Base-by-base conservation (phyloP, 2,888 invertebrate species). In the Lissonota sp. region DNA sequence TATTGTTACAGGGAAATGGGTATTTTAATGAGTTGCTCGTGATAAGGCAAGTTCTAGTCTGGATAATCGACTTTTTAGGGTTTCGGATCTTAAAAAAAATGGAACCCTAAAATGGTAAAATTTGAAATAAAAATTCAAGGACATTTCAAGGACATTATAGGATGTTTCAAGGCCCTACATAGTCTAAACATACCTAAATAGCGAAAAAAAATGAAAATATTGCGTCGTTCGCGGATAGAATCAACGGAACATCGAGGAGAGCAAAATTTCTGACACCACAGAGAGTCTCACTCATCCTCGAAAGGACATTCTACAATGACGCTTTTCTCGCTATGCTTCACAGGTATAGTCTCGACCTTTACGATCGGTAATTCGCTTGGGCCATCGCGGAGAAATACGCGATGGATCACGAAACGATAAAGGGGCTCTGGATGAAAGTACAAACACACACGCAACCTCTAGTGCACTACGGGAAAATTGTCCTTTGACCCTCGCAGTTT, bases 331-430 rank as follows among this genome's bases (percentile, higher is more conserved):
- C 82, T 85, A 87, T 84, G 67, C 14, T 86, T 84, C 86, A 60
- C 77, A 85, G 81, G 86, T 73, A 83, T 79, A 86, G 84, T 26
- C 26, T 87, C 87, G 86, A 83, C 88, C 83, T 88, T 89, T 88
- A 88, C 85, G 87, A 85, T 7, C 64, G 84, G 77, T 86, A 84
- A 85, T 88, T 84, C 85, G 85, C 84, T 88, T 86, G 10, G 14
- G 26, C 49, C 64, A 62, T 49, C 57, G 53, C 57, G 26, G 60
- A 55, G 14, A 6, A 16, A 37, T 58, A 62, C 75, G 49, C 71
- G 72, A 76, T 69, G 62, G 72, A 72, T 79, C 72, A 58, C 53
- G 40, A 73, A 51, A 49, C 57, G 72, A 79, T 75, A 79, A 79
- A 81, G 62, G 74, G 67, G 26, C 26, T 26, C 26, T 58, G 74